Evolutionary conservation across 2,113 vertebrate genomes (phyloP).

Genomic region (Urocynchramus pylzowi): DNA sequence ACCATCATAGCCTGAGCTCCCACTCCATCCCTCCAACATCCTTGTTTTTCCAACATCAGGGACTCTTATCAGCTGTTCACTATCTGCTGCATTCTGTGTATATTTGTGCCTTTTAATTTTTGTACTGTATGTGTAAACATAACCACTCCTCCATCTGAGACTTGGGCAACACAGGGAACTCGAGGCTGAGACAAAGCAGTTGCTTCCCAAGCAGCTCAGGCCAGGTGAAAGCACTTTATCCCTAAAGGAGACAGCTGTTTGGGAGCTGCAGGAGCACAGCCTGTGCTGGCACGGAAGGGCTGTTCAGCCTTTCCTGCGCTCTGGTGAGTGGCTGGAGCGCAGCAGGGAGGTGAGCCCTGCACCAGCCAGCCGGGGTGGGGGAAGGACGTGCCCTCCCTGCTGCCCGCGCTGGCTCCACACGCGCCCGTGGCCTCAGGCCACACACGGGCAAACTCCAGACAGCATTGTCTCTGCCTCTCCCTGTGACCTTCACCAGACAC

Average conservation of each 20-base stretch:
- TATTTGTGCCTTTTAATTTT: slow-evolving; percentile 73
- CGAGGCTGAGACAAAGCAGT: not conserved
- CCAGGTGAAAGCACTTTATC: slow-evolving; percentile 61
- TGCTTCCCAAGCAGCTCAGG: not conserved
- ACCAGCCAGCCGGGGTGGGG: not conserved
- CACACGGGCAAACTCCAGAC: fast-evolving
- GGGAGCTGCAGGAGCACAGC: not conserved
- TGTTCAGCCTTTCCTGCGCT: not conserved
- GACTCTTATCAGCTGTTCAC: slow-evolving; percentile 47
- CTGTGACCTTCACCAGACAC: fast-evolving
- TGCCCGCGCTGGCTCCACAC: fast-evolving
- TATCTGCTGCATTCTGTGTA: slow-evolving; percentile 69
- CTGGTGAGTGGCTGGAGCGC: not conserved
- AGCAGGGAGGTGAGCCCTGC: not conserved
- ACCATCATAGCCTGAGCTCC: not conserved
- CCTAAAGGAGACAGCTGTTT: not conserved
- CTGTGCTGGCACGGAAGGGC: not conserved
- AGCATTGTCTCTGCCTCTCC: not conserved
- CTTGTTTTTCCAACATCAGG: slow-evolving; percentile 33
- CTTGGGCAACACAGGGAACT: not conserved
- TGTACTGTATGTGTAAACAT: slow-evolving; percentile 66
- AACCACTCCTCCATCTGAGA: slow-evolving; percentile 27
- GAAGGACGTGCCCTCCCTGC: not conserved
- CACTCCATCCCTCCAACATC: not conserved
- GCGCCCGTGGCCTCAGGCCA: not conserved